Evolutionary conservation across 2,888 invertebrate species (phyloP).

Genomic region (Sphaeridia pumilis): DNA sequence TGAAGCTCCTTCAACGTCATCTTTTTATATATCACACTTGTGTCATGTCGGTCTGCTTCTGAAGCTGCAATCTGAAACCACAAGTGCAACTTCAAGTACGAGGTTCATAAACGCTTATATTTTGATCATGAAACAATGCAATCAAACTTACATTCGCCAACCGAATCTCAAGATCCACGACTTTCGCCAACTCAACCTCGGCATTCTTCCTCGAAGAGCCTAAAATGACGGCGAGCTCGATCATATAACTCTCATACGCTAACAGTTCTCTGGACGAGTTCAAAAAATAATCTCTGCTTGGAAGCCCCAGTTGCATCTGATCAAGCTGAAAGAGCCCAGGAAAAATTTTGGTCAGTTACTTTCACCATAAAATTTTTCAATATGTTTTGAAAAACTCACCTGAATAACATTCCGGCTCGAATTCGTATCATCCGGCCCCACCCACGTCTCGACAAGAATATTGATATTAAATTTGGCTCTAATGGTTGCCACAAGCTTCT

Average conservation of each 20-base stretch:
- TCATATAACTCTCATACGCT: constrained; percentile 74
- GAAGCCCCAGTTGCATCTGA: constrained; percentile 64
- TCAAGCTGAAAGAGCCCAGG: constrained; percentile 58
- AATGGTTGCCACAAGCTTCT: constrained; percentile 51
- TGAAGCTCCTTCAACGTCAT: constrained; percentile 57
- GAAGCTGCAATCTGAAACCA: constrained; percentile 58
- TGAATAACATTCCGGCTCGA: constrained; percentile 79
- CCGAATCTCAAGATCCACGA: constrained; percentile 63
- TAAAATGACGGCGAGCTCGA: constrained; percentile 59
- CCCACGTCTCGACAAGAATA: constrained; percentile 65
- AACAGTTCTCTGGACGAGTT: constrained; percentile 60
- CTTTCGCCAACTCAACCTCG: constrained; percentile 53
- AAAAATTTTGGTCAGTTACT: no score
- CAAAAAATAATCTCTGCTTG: constrained; percentile 72
- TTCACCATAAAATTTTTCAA: no score
- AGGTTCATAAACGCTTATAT: not conserved
- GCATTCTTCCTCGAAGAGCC: constrained; percentile 60
- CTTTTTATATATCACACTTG: constrained; percentile 69
- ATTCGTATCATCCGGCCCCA: constrained; percentile 84
- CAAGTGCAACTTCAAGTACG: not conserved
- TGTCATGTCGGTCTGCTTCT: constrained; percentile 72
- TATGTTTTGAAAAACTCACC: no score
- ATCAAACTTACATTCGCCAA: constrained; percentile 59
- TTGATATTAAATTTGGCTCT: constrained; percentile 62
- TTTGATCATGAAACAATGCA: not conserved